Base-by-base conservation (phyloP, 1,140 invertebrate species). In the Paracyclopina nana region DNA sequence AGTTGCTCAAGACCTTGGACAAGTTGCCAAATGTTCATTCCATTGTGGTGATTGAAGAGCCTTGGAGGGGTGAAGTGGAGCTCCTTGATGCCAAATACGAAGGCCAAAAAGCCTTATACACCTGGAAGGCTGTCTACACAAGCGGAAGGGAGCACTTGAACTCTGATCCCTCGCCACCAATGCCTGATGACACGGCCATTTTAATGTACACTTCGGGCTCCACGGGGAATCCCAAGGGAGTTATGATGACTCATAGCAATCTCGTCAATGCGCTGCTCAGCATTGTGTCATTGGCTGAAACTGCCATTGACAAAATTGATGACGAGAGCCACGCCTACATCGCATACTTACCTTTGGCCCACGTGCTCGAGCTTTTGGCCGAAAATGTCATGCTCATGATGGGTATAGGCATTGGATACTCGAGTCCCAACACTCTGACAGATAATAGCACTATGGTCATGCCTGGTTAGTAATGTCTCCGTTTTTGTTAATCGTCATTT, bases 231-330 rank as follows among this genome's bases (percentile, higher is more conserved):
- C 67, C 67, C 11, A 68, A 68, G 57, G 65, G 57, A 2, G 58
- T 59, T 16, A 52, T 59, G 12, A 26, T 59, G 12, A 52, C 56
- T 1, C 56, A 59, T 43, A 46, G 29, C 18, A 97, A 97, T 66
- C 78, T 96, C 58, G 74, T 96, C 54, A 71, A 76, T 28, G 83
- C 85, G 3, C 73, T 94, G 58, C 78, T 96, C 58, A 73, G 96
- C 55, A 71, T 77, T 29, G 84, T 85, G 5, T 73, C 92, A 58
- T 79, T 86, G 59, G 79, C 84, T 6, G 94, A 90, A 62, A 77
- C 77, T 27, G 79, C 85, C 61, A 74, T 55, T 20, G 55, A 54
- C 54, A 56, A 57, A 20, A 55, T 57, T 4, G 56, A 53, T 28
- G 14, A 1, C 12, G 27, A 22, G 22, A 16, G 12, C 2, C 57